A percentile compares a stretch with the other conserved stretches of the same genome.
phyloP scores from a whole-genome alignment of 1,140 invertebrate species.

The Agraylea sexmaculata region DNA sequence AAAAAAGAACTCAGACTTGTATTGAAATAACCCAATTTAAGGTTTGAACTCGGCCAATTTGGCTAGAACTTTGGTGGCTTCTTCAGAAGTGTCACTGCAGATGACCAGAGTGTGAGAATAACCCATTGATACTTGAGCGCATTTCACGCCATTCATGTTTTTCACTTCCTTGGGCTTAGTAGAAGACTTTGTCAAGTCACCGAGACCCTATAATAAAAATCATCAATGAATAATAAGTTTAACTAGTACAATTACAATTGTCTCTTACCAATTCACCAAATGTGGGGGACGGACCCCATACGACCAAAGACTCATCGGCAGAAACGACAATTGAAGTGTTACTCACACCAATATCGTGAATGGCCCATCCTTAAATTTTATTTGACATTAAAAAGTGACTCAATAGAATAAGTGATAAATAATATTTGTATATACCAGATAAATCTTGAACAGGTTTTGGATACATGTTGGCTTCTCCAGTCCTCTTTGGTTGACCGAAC shows the following conservation, averaged over 20 bases:
- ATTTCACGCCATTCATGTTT: conserved; percentile 66
- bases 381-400: neutral
- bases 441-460: conserved; percentile 89
- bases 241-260: conserved; percentile 1
- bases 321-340: conserved; percentile 75
- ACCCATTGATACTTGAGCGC: conserved; percentile 72
- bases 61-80: conserved; percentile 38
- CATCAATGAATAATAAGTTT: conserved; percentile 7
- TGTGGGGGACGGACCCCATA: conserved; percentile 83
- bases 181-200: conserved; percentile 78
- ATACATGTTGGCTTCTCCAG: conserved; percentile 93
- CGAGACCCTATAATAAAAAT: conserved; percentile 55
- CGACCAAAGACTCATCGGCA: conserved; percentile 81
- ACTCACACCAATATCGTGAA: conserved; percentile 67
- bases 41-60: conserved; percentile 36
- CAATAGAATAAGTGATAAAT: neutral
- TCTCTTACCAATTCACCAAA: conserved; percentile 75
- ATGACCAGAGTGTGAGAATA: conserved; percentile 67
- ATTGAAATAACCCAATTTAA: too few relatives aligned
- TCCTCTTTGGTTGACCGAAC: conserved; percentile 84
- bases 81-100: conserved; percentile 37
- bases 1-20: too few relatives aligned
- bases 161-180: conserved; percentile 83
- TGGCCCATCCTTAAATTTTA: conserved; percentile 62
- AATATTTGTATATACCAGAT: conserved; percentile 42